phyloP scores from a whole-genome alignment of 2,113 vertebrate species.

The Murina feae region DNA sequence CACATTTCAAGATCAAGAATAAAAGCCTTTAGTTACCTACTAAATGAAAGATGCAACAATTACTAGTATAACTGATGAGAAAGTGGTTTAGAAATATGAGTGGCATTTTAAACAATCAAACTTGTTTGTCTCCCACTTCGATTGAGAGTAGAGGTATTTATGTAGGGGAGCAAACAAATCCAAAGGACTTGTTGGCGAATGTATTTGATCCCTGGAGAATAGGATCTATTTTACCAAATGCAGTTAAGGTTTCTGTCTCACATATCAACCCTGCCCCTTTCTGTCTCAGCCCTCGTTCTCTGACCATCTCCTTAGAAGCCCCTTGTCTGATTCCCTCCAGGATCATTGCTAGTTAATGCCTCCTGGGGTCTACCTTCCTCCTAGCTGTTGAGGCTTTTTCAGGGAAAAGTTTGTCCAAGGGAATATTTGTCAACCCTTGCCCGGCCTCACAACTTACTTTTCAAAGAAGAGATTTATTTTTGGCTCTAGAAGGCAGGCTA shows the following conservation, averaged over 20 bases:
- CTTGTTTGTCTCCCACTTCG: background rate
- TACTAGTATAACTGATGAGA: slow-evolving; percentile 2
- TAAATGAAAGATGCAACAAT: slow-evolving; percentile 1
- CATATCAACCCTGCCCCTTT: background rate
- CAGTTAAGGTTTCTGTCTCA: too few relatives aligned
- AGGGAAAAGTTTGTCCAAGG: background rate
- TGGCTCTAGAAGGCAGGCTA: background rate
- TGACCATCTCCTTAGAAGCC: background rate
- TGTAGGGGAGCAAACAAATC: background rate
- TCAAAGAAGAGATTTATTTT: background rate
- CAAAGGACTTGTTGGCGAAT: background rate
- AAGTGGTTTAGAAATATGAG: background rate
- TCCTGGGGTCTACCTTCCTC: background rate
- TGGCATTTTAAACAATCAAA: slow-evolving; percentile 23
- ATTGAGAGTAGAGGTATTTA: background rate
- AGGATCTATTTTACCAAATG: background rate
- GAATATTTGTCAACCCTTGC: background rate
- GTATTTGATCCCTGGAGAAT: background rate
- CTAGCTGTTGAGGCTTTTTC: background rate
- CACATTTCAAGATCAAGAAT: slow-evolving; percentile 23
- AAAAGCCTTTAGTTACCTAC: slow-evolving; percentile 1
- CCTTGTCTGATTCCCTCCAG: background rate
- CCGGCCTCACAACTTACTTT: background rate
- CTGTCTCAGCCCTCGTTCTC: background rate
- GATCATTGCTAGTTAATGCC: background rate